Percentiles rank a stretch among this genome's conserved stretches.
Conservation (phyloP, 1,140 invertebrate genomes). For the Trypoxylus dichotomus region DNA sequence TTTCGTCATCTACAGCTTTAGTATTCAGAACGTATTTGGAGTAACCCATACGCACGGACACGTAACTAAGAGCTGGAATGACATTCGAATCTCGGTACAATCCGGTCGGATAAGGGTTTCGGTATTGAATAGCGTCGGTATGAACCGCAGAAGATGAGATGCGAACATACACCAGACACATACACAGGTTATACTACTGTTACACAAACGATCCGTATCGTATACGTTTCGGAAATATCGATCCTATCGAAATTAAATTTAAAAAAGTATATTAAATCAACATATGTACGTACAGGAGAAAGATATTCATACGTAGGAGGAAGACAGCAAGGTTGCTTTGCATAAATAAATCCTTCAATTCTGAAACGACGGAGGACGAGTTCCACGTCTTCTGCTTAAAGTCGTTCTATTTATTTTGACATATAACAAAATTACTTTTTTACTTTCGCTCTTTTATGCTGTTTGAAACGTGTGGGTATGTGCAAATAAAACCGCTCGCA, state of each 20-base stretch:
- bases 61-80: slow-evolving; percentile 11
- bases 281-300: background rate
- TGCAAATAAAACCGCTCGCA: background rate
- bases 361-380: background rate
- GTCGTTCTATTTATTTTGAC: slow-evolving; percentile 8
- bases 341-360: slow-evolving; percentile 20
- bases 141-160: slow-evolving; percentile 14
- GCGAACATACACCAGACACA: background rate
- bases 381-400: background rate
- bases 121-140: background rate
- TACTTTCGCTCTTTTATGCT: background rate
- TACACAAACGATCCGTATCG: background rate
- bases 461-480: background rate
- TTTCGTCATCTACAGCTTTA: background rate
- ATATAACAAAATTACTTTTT: background rate
- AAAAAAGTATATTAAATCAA: slow-evolving; percentile 19
- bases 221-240: background rate
- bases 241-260: slow-evolving; percentile 10
- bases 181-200: background rate
- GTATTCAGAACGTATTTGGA: background rate
- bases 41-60: slow-evolving; percentile 4
- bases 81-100: slow-evolving; percentile 16
- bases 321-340: background rate
- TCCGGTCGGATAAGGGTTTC: slow-evolving; percentile 17
- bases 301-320: background rate